Conservation (phyloP, 1,140 invertebrate genomes). For the Trypoxylus dichotomus region DNA sequence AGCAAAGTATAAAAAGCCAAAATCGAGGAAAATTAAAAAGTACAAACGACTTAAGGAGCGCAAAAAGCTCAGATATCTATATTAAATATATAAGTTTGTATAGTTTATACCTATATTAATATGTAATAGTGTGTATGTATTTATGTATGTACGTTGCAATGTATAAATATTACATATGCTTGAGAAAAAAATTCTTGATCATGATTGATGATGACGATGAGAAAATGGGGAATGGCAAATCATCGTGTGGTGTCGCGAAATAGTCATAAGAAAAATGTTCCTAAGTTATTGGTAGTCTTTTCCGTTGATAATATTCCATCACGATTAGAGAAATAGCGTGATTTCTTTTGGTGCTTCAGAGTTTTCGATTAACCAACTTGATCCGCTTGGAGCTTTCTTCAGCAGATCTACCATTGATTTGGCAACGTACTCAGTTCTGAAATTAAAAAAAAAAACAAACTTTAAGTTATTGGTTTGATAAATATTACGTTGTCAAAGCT, state of each 20-base stretch:
- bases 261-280: conserved; percentile 14
- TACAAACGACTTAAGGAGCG: conserved; percentile 10
- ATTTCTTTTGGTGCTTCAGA: conserved; percentile 65
- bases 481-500: no score
- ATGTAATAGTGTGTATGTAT: neutral
- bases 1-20: conserved; percentile 25
- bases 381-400: conserved; percentile 66
- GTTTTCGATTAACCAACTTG: conserved; percentile 72
- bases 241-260: neutral
- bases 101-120: conserved; percentile 11
- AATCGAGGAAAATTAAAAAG: neutral
- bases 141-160: neutral
- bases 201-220: neutral
- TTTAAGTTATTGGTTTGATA: no score
- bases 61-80: conserved; percentile 8
- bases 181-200: neutral
- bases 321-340: conserved; percentile 44
- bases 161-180: neutral
- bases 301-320: neutral
- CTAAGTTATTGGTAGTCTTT: conserved; percentile 3
- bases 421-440: conserved; percentile 66
- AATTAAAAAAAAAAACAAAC: conserved; percentile 47
- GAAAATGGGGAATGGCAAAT: neutral
- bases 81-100: neutral
- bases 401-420: conserved; percentile 66